These are phyloP conservation scores for Hydrolagus affinis DNA, from an alignment of 2,113 vertebrate genomes.

Conservation along the genomic window DNA sequence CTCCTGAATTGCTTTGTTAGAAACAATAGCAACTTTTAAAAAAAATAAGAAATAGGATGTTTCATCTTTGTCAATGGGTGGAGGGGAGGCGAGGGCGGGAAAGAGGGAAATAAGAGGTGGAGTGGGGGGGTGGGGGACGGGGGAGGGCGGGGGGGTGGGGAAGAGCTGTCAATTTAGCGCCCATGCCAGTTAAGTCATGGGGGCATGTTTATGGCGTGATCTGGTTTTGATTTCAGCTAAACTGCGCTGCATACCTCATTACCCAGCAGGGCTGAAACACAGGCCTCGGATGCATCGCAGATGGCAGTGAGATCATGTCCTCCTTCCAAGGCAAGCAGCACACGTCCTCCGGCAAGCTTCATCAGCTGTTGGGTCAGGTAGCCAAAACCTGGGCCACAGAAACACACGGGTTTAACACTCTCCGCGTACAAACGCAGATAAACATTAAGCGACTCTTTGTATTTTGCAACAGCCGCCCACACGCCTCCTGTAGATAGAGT, in stretches of 20 bases:
- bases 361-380: constrained; percentile 78
- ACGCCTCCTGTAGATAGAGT: neutral
- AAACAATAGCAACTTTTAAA: too few species aligned
- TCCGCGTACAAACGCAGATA: too few species aligned
- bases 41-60: too few species aligned
- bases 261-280: constrained; percentile 68
- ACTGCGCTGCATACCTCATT: constrained; percentile 57
- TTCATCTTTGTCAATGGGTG: too few species aligned
- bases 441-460: neutral
- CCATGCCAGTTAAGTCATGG: constrained; percentile 18
- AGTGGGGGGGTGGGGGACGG: too few species aligned
- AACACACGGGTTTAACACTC: too few species aligned
- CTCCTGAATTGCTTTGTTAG: too few species aligned
- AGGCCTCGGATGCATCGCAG: constrained; percentile 75
- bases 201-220: constrained; percentile 9
- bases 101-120: too few species aligned
- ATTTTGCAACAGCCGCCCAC: neutral
- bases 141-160: too few species aligned
- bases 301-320: constrained; percentile 80
- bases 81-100: too few species aligned
- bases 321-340: constrained; percentile 75
- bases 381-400: constrained; percentile 61
- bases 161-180: constrained; percentile 27
- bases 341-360: constrained; percentile 68
- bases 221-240: constrained; percentile 27